Evolutionary conservation across 2,888 invertebrate species (phyloP).

Genomic region (Mechanitis messenoides): DNA sequence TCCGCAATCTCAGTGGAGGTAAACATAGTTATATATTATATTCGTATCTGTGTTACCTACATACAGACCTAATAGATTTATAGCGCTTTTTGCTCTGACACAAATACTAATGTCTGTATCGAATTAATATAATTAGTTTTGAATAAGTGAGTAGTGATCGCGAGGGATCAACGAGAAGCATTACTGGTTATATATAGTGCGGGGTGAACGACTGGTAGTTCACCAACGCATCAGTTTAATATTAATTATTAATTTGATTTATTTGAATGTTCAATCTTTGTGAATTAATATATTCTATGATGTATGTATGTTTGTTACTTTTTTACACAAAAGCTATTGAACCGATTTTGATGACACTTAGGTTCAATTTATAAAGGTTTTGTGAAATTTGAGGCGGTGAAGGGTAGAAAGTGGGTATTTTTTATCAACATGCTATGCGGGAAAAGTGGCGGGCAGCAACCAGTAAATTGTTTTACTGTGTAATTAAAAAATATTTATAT

Average conservation of each 20-base stretch:
- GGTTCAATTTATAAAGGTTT: too few relatives aligned
- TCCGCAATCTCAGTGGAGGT: background rate
- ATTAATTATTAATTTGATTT: too few relatives aligned
- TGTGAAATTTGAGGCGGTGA: too few relatives aligned
- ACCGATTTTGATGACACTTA: too few relatives aligned
- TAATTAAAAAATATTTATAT: background rate
- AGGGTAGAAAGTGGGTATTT: too few relatives aligned
- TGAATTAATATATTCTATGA: background rate
- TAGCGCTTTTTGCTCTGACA: constrained; percentile 9
- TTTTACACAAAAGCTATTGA: too few relatives aligned
- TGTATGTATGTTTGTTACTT: background rate
- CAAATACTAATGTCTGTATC: constrained; percentile 1
- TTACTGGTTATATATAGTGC: constrained; percentile 28
- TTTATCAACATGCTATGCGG: too few relatives aligned
- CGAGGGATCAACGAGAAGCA: constrained; percentile 17
- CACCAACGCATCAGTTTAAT: too few relatives aligned
- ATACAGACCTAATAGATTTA: constrained; percentile 15
- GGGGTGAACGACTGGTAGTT: constrained; percentile 27
- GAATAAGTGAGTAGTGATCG: constrained; percentile 15
- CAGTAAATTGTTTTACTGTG: too few relatives aligned
- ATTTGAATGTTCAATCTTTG: too few relatives aligned
- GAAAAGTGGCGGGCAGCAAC: too few relatives aligned
- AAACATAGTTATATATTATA: background rate
- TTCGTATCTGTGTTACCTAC: constrained; percentile 18
- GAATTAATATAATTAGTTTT: constrained; percentile 5